Percentiles rank a stretch among this genome's conserved stretches.
These are phyloP conservation scores for Poecilia latipinna DNA, from an alignment of 2,113 vertebrate species.

Conservation along the genomic window DNA sequence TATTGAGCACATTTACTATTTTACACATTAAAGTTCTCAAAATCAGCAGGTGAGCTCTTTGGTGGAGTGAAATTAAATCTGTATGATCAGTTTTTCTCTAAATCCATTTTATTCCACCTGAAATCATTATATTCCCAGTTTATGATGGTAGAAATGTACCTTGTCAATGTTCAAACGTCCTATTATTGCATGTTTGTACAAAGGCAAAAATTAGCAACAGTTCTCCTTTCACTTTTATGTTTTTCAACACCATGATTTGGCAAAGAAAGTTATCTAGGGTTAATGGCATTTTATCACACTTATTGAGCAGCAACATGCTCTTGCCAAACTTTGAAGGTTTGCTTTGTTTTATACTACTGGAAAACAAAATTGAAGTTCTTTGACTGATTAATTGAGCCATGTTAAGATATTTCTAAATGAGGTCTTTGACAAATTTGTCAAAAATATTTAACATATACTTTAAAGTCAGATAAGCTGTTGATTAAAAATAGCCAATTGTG, in stretches of 20 bases:
- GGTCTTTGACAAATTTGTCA: background rate
- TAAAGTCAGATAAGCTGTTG: background rate
- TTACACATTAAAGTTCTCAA: no score
- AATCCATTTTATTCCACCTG: background rate
- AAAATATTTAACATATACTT: background rate
- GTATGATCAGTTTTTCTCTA: background rate
- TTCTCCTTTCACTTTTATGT: no score
- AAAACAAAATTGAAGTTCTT: background rate
- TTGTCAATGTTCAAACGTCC: background rate
- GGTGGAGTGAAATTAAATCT: no score
- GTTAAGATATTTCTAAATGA: background rate
- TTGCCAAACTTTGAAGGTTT: no score
- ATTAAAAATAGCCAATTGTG: background rate
- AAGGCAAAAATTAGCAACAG: no score
- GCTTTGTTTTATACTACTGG: background rate
- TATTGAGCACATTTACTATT: no score
- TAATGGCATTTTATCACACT: background rate
- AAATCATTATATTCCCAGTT: background rate
- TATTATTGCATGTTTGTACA: no score
- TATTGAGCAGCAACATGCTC: no score
- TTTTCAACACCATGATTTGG: background rate
- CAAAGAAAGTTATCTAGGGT: background rate
- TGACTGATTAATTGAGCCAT: background rate
- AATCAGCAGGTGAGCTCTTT: no score
- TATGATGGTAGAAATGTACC: background rate